Conservation (phyloP, 64 coral and sea anemone genomes). For the Stichodactyla mertensii region DNA sequence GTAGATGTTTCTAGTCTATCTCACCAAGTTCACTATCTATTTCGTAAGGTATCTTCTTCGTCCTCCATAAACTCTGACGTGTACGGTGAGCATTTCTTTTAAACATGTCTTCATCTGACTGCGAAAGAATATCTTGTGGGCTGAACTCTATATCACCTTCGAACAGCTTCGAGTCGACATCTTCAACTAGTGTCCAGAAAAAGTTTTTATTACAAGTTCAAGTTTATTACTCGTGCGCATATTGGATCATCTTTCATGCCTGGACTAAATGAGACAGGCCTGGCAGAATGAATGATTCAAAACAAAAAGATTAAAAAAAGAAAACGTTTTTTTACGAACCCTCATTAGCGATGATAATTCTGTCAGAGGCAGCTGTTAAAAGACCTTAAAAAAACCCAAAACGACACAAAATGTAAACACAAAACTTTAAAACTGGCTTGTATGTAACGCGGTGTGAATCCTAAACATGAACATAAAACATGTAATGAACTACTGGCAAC, state of each 20-base stretch:
- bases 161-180: conserved; percentile 14
- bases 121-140: not conserved
- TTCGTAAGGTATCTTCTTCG: conserved; percentile 27
- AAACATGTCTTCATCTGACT: not conserved
- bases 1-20: not conserved
- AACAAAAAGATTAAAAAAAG: not conserved
- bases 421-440: too few relatives aligned
- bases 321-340: not conserved
- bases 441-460: too few relatives aligned
- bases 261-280: too few relatives aligned
- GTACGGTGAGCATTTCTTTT: conserved; percentile 35
- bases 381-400: not conserved
- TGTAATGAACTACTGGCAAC: too few relatives aligned
- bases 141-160: conserved; percentile 19
- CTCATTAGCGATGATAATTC: not conserved
- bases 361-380: not conserved
- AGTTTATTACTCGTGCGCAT: too few relatives aligned
- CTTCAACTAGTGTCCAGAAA: not conserved
- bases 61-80: conserved; percentile 34
- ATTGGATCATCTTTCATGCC: too few relatives aligned
- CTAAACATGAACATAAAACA: too few relatives aligned
- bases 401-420: too few relatives aligned
- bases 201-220: too few relatives aligned
- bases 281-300: not conserved
- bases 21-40: conserved; percentile 35